Percentiles rank a stretch among this genome's conserved stretches.
These are phyloP conservation scores for Bombus impatiens DNA, from an alignment of 1,140 invertebrate genomes.

Conservation along the genomic window DNA sequence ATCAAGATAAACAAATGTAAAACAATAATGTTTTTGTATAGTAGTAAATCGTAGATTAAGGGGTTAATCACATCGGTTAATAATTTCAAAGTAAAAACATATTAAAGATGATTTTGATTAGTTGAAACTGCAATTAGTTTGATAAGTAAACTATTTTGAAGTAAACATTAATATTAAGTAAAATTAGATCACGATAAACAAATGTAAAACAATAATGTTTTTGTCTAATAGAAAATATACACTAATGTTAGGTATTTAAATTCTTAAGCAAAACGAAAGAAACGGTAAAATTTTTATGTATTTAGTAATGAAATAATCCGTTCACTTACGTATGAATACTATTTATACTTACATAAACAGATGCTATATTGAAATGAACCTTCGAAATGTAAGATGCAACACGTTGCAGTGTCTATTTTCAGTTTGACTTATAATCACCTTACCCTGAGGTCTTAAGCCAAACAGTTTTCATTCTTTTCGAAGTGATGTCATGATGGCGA, in stretches of 20 bases:
- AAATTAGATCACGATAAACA: neutral
- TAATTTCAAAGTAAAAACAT: neutral
- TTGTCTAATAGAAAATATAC: neutral
- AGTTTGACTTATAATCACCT: constrained; percentile 20
- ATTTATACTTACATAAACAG: neutral
- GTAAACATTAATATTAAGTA: too few relatives aligned
- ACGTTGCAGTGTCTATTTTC: constrained; percentile 43
- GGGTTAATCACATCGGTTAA: neutral
- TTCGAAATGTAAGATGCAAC: constrained; percentile 37
- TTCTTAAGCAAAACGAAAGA: neutral
- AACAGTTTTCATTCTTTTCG: constrained; percentile 31
- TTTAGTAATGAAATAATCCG: neutral
- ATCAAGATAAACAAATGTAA: neutral
- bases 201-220: neutral
- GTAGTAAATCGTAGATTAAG: neutral
- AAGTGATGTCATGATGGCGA: constrained; percentile 15
- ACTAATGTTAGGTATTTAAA: too few relatives aligned
- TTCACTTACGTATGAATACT: neutral
- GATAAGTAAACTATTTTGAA: neutral
- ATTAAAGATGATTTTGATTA: neutral
- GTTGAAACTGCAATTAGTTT: neutral
- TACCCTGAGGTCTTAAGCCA: constrained; percentile 31
- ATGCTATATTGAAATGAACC: constrained; percentile 15
- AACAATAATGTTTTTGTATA: neutral
- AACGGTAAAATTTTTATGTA: neutral